These are phyloP conservation scores for Glossophaga mutica DNA, from an alignment of 2,797 vertebrate genomes.

Conservation along the genomic window DNA sequence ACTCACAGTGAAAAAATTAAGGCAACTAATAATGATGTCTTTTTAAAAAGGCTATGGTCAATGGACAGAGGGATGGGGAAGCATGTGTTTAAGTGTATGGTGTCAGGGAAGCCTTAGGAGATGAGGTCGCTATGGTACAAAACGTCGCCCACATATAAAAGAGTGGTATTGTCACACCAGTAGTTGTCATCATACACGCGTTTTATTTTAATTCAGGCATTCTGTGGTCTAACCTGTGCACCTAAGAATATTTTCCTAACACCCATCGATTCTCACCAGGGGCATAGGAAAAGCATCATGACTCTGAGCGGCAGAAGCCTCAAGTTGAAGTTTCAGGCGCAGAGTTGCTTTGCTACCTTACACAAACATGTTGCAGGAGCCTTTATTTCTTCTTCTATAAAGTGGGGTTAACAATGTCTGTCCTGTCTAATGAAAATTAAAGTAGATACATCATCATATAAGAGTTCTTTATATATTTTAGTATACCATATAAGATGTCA, in stretches of 20 bases:
- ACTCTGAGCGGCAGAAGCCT: not conserved
- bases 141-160: not conserved
- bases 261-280: not conserved
- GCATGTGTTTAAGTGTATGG: not conserved
- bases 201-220: slow-evolving; percentile 19
- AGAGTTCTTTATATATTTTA: not conserved
- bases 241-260: not conserved
- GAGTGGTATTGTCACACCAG: not conserved
- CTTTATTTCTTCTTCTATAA: not conserved
- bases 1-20: not conserved
- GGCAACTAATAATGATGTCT: not conserved
- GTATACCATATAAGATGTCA: not conserved
- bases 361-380: not conserved
- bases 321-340: not conserved
- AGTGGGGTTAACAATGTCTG: not conserved
- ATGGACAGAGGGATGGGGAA: not conserved
- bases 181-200: not conserved
- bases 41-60: not conserved
- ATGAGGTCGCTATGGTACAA: not conserved
- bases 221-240: not conserved
- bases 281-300: not conserved
- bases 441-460: not conserved
- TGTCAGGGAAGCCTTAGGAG: not conserved
- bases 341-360: not conserved
- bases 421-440: not conserved